Evolutionary conservation across 2,888 invertebrate genomes (phyloP).

Genomic region (Noctuana brunneofusca): DNA sequence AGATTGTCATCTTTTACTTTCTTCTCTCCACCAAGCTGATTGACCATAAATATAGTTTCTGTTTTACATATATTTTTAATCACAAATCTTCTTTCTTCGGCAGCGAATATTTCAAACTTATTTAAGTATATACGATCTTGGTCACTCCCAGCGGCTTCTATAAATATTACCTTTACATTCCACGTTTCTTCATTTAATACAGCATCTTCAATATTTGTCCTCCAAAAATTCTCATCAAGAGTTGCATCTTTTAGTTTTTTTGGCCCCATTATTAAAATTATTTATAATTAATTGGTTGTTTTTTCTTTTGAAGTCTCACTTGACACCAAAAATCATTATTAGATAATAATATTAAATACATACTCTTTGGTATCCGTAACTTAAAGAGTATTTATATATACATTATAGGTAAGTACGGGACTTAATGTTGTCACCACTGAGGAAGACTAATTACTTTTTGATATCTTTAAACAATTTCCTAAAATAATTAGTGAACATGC

Average conservation of each 20-base stretch:
- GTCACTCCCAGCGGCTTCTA: constrained; percentile 72
- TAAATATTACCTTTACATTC: constrained; percentile 65
- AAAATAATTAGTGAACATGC: no score
- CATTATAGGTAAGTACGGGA: no score
- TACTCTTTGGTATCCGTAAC: no score
- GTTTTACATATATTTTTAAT: constrained; percentile 75
- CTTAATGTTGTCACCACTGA: no score
- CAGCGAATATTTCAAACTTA: constrained; percentile 68
- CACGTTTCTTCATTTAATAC: constrained; percentile 60
- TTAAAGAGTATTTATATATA: no score
- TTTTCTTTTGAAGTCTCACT: no score
- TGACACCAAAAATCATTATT: no score
- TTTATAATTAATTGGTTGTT: no score
- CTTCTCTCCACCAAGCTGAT: constrained; percentile 72
- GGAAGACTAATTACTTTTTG: no score
- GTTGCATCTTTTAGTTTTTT: constrained; percentile 55
- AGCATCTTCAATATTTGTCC: constrained; percentile 58
- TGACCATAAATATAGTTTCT: constrained; percentile 76
- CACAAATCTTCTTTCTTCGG: constrained; percentile 70
- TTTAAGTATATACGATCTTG: constrained; percentile 68
- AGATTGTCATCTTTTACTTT: constrained; percentile 68
- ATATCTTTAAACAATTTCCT: no score
- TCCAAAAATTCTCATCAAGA: constrained; percentile 57
- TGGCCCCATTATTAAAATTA: constrained; percentile 53
- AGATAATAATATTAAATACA: no score